A percentile compares a stretch with the other conserved stretches of the same genome.
phyloP scores from a whole-genome alignment of 2,113 vertebrate genomes.

The Hippolais icterina region DNA sequence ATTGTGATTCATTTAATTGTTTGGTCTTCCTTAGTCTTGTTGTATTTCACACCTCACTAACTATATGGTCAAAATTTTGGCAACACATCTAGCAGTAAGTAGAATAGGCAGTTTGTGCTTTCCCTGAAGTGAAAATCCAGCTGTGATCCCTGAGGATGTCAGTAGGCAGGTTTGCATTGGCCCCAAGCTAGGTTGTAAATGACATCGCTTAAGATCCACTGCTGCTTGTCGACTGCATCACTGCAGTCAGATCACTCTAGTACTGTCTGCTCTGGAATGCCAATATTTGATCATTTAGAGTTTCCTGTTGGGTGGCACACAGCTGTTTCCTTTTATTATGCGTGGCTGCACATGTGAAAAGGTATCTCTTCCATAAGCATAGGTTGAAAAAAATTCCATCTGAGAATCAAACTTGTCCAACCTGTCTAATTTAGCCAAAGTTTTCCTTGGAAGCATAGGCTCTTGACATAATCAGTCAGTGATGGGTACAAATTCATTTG shows the following conservation, averaged over 20 bases:
- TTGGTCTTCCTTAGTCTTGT: constrained; percentile 1
- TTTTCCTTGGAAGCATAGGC: not conserved
- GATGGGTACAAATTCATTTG: not conserved
- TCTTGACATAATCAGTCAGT: not conserved
- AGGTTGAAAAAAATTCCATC: not conserved
- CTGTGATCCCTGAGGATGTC: constrained; percentile 42
- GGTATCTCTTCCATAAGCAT: not conserved
- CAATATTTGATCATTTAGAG: not conserved
- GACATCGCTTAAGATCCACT: not conserved
- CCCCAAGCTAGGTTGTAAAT: not conserved
- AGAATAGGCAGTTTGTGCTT: constrained; percentile 24
- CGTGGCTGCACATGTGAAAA: not conserved
- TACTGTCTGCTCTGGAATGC: constrained; percentile 30
- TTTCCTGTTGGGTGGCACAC: not conserved
- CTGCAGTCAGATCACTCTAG: not conserved
- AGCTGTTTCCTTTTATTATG: constrained; percentile 30
- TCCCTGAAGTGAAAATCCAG: constrained; percentile 31
- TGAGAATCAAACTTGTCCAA: not conserved
- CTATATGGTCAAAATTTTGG: not conserved
- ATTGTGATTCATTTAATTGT: not conserved
- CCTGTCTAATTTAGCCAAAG: not conserved
- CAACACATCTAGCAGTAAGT: not conserved
- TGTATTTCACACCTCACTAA: not conserved
- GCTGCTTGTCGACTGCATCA: constrained; percentile 1
- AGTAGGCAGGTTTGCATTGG: constrained; percentile 55